Evolutionary conservation across 2,888 invertebrate species (phyloP), one percentile per base, ranked within the genome.

Genomic region (Liopterus haemorrhoidalis): DNA sequence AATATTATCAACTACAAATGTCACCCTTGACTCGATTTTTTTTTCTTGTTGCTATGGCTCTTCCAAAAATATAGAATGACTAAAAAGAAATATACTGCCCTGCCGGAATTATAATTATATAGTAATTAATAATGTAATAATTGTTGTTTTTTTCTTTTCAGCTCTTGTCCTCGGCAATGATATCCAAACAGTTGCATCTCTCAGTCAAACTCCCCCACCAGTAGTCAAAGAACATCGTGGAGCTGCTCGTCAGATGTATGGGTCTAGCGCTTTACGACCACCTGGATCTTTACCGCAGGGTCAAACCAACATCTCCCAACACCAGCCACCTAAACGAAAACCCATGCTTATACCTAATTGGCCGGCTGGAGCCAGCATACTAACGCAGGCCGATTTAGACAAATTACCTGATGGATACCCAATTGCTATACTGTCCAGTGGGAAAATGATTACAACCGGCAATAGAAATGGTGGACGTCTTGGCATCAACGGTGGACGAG

Each of bases 191-290:
- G 38, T 53, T 2, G 58, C 63, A 5, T 49, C 53, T 31, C 61
- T 62, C 43, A 57, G 60, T 4, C 52, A 62, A 28, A 60, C 65
- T n/a, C 72, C 73, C 41, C 68, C 72, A 2, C 72, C 72, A 1
- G 56, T 59, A 16, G 56, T 57, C 32, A 68, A 67, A 50, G 70
- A 72, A 55, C 74, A 74, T 56, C 73, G 69, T 22, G 73, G 73
- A 59, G 64, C 76, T 57, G 68, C 74, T 51, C 66, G 76, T 19
- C 75, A 75, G 58, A 74, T 76, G 68, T 73, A 70, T 54, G 75
- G 75, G 32, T 74, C 75, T 5, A 74, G 74, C 38, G 71, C 70
- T 28, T 58, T 74, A 50, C 62, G 78, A 54, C 70, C 71, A 14
- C 61, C 69, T 51, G 64, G 73, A 51, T 57, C 67, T 49, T 58